Percentiles rank a stretch among this genome's conserved stretches.
These are phyloP conservation scores for Drosophila dunni DNA, from an alignment of 1,140 invertebrate species.

Conservation along the genomic window DNA sequence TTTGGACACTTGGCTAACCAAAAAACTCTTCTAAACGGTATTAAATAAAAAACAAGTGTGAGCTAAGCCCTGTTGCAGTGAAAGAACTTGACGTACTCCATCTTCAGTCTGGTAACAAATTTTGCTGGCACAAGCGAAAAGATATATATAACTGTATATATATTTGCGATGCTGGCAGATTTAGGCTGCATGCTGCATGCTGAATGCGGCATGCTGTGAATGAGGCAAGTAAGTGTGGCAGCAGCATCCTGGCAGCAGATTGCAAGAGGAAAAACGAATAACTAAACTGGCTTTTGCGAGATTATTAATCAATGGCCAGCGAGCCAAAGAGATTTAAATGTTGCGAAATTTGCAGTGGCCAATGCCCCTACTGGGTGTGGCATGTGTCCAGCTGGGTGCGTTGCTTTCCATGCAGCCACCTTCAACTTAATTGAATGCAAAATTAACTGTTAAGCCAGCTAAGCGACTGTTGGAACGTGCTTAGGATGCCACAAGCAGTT, in stretches of 20 bases:
- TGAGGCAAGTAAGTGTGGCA: slow-evolving; percentile 15
- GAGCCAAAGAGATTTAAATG: neutral
- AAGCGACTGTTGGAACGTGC: slow-evolving; percentile 14
- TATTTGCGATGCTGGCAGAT: slow-evolving; percentile 36
- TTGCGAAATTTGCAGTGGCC: slow-evolving; percentile 27
- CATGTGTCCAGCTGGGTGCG: neutral
- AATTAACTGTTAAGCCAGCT: slow-evolving; percentile 69
- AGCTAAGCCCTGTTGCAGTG: neutral
- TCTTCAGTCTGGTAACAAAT: slow-evolving; percentile 36
- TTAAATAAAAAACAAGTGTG: neutral
- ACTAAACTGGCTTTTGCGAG: slow-evolving; percentile 29
- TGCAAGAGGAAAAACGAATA: neutral
- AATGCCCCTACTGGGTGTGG: slow-evolving; percentile 8
- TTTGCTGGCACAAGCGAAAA: slow-evolving; percentile 38
- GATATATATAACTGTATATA: neutral
- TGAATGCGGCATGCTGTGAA: neutral
- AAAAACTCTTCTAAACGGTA: neutral
- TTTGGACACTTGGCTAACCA: neutral
- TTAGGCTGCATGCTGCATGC: slow-evolving; percentile 10
- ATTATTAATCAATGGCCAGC: slow-evolving; percentile 53
- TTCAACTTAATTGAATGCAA: slow-evolving; percentile 68
- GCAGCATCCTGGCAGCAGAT: neutral
- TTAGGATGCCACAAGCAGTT: slow-evolving; percentile 11
- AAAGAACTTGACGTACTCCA: slow-evolving; percentile 11
- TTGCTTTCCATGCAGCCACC: slow-evolving; percentile 28